Evolutionary conservation across 2,113 vertebrate species (phyloP).

Genomic region (Trematomus loennbergii): DNA sequence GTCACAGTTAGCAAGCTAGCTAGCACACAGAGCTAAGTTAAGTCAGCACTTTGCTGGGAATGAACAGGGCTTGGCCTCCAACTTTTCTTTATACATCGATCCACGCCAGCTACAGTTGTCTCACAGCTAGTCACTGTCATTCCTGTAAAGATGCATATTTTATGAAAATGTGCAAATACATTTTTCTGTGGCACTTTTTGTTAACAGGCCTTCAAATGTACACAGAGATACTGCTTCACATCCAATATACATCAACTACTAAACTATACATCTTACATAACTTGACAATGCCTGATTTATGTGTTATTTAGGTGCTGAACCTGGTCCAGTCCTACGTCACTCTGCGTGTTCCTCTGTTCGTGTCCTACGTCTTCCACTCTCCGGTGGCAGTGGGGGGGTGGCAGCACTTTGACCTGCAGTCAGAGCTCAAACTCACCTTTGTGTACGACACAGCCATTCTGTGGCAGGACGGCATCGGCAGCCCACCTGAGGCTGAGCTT

Average conservation of each 20-base stretch:
- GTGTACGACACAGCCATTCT: constrained; percentile 87
- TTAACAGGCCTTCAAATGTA: background rate
- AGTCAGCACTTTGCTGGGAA: too few relatives aligned
- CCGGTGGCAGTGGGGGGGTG: constrained; percentile 82
- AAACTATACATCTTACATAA: background rate
- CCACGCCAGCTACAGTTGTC: background rate
- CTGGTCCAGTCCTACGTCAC: constrained; percentile 86
- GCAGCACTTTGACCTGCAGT: constrained; percentile 88
- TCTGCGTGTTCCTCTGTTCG: constrained; percentile 80
- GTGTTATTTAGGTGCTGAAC: constrained; percentile 81
- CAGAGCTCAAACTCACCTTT: constrained; percentile 86
- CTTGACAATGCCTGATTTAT: background rate
- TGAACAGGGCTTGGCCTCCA: too few relatives aligned
- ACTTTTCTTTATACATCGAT: too few relatives aligned
- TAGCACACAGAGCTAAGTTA: background rate
- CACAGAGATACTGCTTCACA: background rate
- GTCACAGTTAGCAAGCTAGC: background rate
- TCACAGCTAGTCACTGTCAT: background rate
- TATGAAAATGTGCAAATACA: background rate
- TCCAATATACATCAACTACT: too few relatives aligned
- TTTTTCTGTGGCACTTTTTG: background rate
- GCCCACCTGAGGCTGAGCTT: constrained; percentile 84
- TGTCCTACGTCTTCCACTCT: constrained; percentile 86
- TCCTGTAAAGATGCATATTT: background rate
- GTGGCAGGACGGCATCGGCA: constrained; percentile 86